These are phyloP conservation scores for Anisognathus igniventris DNA, from an alignment of 2,797 vertebrate species.

Conservation along the genomic window DNA sequence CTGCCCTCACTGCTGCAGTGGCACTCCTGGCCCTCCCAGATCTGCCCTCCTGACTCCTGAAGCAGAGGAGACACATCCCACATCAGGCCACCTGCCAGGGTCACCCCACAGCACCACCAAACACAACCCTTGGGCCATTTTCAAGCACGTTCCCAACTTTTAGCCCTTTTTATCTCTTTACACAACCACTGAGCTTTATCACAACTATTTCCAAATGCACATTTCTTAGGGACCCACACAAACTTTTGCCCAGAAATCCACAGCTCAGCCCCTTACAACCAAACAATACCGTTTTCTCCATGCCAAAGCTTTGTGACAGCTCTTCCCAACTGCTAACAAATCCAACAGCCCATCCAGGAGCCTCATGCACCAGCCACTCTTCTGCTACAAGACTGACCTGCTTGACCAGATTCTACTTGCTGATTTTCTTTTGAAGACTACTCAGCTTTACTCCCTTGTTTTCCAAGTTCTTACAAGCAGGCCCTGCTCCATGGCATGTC, in stretches of 20 bases:
- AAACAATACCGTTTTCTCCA: not conserved
- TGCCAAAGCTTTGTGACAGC: not conserved
- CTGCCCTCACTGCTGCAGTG: too few species aligned
- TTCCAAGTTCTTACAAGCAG: not conserved
- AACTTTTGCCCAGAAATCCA: not conserved
- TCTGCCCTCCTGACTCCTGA: not conserved
- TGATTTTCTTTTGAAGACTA: not conserved
- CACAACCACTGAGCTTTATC: not conserved
- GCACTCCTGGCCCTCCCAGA: not conserved
- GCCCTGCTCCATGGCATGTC: not conserved
- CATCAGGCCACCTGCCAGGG: fast-evolving
- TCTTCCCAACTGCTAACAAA: not conserved
- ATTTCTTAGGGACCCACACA: not conserved
- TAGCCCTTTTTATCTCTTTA: not conserved
- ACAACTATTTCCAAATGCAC: not conserved
- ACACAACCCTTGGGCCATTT: not conserved
- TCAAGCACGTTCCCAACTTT: not conserved
- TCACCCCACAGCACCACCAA: not conserved
- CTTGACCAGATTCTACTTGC: not conserved
- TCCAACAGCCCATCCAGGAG: not conserved
- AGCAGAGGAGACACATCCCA: not conserved
- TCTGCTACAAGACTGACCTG: not conserved
- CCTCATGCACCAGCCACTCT: not conserved
- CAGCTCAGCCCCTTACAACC: not conserved
- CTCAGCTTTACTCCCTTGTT: not conserved